Conservation (phyloP, 1,140 invertebrate genomes). For the Holcopasites calliopsidis region DNA sequence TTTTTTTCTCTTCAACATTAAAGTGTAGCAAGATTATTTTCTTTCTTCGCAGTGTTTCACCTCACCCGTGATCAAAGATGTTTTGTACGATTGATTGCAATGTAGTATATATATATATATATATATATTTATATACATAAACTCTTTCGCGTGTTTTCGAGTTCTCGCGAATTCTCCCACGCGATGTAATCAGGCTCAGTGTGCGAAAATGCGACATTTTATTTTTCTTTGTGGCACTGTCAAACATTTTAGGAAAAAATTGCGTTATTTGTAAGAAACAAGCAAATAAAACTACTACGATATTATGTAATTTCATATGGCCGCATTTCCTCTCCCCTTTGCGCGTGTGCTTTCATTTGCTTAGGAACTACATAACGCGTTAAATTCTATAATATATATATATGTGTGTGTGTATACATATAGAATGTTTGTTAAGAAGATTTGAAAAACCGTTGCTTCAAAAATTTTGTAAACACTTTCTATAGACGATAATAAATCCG, state of each 20-base stretch:
- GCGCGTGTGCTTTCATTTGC: not conserved
- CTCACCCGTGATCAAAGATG: not conserved
- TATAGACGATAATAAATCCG: conserved; percentile 31
- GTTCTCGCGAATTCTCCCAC: not conserved
- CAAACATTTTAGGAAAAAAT: conserved; percentile 62
- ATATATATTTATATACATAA: too few relatives aligned
- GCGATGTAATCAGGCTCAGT: not conserved
- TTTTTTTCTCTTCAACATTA: conserved; percentile 8
- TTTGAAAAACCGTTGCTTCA: not conserved
- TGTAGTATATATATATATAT: too few relatives aligned
- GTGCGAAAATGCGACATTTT: conserved; percentile 37
- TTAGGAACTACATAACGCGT: not conserved
- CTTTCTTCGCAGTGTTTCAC: conserved; percentile 13
- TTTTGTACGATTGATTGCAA: conserved; percentile 8
- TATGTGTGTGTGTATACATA: too few relatives aligned
- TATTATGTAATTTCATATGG: conserved; percentile 40
- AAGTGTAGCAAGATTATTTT: conserved; percentile 26
- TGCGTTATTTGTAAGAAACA: conserved; percentile 66
- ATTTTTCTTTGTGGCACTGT: conserved; percentile 46
- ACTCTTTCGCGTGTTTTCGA: conserved; percentile 1
- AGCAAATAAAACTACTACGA: conserved; percentile 60
- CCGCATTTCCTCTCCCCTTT: conserved; percentile 12
- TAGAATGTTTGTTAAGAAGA: not conserved
- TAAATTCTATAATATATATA: not conserved
- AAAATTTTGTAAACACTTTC: conserved; percentile 38